Base-by-base conservation (phyloP, 2,888 invertebrate genomes). In the Rambutsinella grinnellia region DNA sequence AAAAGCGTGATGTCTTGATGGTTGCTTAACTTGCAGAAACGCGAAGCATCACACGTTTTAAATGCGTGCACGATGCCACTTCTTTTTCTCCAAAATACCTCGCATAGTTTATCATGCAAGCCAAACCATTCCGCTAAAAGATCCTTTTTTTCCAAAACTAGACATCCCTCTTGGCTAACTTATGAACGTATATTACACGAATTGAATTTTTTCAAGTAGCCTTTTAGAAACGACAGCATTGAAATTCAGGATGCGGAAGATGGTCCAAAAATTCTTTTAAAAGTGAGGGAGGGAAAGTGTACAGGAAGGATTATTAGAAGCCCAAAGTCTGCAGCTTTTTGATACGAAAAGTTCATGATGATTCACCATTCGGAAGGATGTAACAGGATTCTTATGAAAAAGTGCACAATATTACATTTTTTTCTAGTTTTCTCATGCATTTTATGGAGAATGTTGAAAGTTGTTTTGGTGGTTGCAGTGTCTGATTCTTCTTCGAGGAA, bases 11-110 rank as follows among this genome's bases (percentile, higher is more conserved):
- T 65, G 51, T 27, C 13, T 60, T 60, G 65, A 72, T 65, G 65
- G 49, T 23, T 72, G 65, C 72, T 53, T 66, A 66, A 66, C 65
- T 72, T 60, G 65, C 72, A 58, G 66, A 72, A 66, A 72, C 27
- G 21, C 44, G 26, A 58, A 60, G 51, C 58, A 44, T 44, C 6
- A 13, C 65, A 71, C 62, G 56, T 62, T 47, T 70, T 62, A 62
- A 24, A 62, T 57, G 58, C 60, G 21, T 51, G 68, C 46, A 21
- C 56, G 26, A 17, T 8, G 17, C n/a, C 24, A 21, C n/a, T n/a
- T n/a, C n/a, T n/a, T n/a, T n/a, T n/a, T n/a, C n/a, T n/a, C n/a
- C n/a, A 57, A 63, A 58, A 71, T 57, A 27, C 49, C 23, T 62
- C 26, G 3, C 8, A 70, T 56, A 57, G 62, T 44, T 71, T 57